Conservation (phyloP, 2,113 vertebrate genomes). For the Murina feae region DNA sequence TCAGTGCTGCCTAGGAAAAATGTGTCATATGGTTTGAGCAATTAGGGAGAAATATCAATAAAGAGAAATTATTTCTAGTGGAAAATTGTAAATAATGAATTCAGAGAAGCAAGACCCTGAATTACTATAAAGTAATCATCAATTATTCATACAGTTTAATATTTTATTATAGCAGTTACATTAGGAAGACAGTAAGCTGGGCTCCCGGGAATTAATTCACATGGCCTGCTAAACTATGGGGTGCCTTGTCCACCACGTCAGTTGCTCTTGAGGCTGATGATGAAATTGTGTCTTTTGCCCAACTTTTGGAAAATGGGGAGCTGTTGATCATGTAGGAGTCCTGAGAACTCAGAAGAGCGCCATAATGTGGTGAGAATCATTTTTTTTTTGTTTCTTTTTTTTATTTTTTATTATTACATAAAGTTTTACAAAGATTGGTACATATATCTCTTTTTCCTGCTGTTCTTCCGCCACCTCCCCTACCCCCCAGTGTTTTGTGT, state of each 20-base stretch:
- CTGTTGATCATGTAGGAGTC: neutral
- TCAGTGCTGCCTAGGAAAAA: constrained; percentile 76
- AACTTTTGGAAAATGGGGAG: neutral
- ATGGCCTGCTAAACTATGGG: constrained; percentile 35
- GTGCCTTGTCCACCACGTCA: constrained; percentile 39
- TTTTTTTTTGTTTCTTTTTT: no score
- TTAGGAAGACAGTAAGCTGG: constrained; percentile 72
- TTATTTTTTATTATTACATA: no score
- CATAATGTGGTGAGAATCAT: neutral
- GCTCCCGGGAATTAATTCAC: constrained; percentile 69
- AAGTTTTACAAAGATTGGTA: no score
- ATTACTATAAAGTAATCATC: constrained; percentile 82
- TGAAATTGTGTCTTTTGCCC: neutral
- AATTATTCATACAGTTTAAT: constrained; percentile 84
- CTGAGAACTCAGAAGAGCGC: neutral
- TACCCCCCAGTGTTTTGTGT: no score
- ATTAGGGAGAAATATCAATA: constrained; percentile 80
- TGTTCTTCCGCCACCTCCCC: no score
- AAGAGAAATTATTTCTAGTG: constrained; percentile 80
- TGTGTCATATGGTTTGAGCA: constrained; percentile 78
- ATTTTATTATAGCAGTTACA: constrained; percentile 83
- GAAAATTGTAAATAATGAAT: constrained; percentile 84
- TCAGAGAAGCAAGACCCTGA: constrained; percentile 81
- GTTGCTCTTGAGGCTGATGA: neutral
- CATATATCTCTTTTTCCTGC: no score